These are phyloP conservation scores for Erebia ligea DNA, from an alignment of 2,888 invertebrate species.

Conservation along the genomic window DNA sequence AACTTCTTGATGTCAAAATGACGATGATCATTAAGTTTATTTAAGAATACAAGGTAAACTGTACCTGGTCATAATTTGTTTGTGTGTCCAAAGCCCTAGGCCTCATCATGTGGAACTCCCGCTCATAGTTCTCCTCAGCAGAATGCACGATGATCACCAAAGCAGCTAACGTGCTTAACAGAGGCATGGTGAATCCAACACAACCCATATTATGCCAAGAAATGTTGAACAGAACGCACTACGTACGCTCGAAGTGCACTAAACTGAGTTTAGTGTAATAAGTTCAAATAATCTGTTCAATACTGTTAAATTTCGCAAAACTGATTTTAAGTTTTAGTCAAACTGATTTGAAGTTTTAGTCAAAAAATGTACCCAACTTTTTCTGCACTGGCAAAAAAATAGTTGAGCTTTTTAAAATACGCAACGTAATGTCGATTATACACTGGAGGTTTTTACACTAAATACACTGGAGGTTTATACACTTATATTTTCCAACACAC, in stretches of 20 bases:
- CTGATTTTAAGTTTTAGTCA: not conserved
- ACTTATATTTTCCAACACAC: not conserved
- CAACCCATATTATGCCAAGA: conserved; percentile 73
- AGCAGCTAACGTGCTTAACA: conserved; percentile 76
- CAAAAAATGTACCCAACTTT: not conserved
- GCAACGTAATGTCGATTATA: not conserved
- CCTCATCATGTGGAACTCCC: conserved; percentile 59
- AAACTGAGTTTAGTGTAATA: conserved; percentile 4
- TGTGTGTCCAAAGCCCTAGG: conserved; percentile 61
- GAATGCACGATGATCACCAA: conserved; percentile 77
- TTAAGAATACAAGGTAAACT: too few relatives aligned
- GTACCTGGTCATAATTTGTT: conserved; percentile 66
- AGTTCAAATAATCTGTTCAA: not conserved
- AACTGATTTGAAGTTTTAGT: too few relatives aligned
- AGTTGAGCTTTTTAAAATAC: not conserved
- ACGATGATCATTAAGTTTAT: too few relatives aligned
- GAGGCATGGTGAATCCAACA: conserved; percentile 67
- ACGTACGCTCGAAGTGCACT: conserved; percentile 5
- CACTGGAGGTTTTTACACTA: not conserved
- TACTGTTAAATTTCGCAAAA: not conserved
- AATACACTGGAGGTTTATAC: not conserved
- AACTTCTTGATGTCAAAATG: too few relatives aligned
- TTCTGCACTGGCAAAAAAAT: not conserved
- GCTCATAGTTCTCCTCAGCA: conserved; percentile 67
- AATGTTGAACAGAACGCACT: conserved; percentile 26